phyloP scores from a whole-genome alignment of 2,797 vertebrate genomes.

The Coregonus ussuriensis region DNA sequence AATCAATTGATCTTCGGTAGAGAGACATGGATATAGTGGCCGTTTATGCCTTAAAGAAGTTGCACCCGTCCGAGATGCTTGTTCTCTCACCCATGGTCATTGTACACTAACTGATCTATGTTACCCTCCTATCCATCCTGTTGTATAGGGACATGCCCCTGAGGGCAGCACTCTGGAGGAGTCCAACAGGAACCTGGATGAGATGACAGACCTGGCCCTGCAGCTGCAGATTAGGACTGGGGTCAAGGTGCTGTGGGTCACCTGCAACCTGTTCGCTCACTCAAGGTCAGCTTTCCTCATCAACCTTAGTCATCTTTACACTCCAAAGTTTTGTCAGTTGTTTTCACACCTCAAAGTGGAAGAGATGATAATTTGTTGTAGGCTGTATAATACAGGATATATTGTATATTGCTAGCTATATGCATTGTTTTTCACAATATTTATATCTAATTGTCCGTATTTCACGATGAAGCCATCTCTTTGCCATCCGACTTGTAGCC shows the following conservation, averaged over 20 bases:
- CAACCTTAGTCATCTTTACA: background rate
- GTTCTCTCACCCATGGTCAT: background rate
- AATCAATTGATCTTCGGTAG: background rate
- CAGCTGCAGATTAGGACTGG: constrained; percentile 70
- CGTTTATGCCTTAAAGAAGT: background rate
- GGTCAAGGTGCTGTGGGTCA: constrained; percentile 72
- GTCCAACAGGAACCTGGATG: constrained; percentile 69
- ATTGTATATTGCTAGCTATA: background rate
- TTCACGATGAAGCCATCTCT: background rate
- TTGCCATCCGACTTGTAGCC: background rate
- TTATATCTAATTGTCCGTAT: background rate
- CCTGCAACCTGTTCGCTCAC: constrained; percentile 74
- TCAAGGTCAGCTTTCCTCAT: constrained; percentile 49
- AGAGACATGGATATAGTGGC: too few species aligned
- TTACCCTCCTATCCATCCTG: too few species aligned
- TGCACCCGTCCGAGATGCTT: background rate
- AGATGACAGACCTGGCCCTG: constrained; percentile 70
- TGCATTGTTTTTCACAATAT: background rate
- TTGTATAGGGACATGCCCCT: constrained; percentile 69
- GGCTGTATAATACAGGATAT: background rate
- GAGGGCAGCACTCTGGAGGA: constrained; percentile 70
- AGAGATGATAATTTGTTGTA: background rate
- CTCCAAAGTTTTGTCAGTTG: too few species aligned
- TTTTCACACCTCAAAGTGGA: too few species aligned
- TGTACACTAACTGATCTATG: too few species aligned